Base-by-base conservation (phyloP, 2,113 vertebrate genomes). In the Pampusana beccarii region DNA sequence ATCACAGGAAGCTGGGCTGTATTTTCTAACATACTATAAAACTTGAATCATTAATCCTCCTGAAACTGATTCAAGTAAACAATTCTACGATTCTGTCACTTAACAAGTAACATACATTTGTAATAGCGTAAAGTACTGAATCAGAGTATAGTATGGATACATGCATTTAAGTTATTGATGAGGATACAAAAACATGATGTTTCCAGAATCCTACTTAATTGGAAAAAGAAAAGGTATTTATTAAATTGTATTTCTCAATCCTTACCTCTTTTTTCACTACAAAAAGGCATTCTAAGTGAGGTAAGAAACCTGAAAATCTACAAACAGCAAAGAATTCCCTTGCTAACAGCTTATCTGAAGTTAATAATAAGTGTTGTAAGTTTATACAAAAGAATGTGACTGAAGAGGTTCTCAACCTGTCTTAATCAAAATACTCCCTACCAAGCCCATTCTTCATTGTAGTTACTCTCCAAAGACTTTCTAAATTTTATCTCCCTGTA, bases 401-500 rank as follows among this genome's bases (percentile, higher is more conserved):
- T 72, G 50, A 4, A 90, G 40, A 53, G 24, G 48, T 66, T 88
- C 26, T 38, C 2, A 1, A 80, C 58, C 31, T 11, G 21, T 15
- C 24, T 73, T 53, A 13, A 88, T 8, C 42, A 64, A 69, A 94
- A 90, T 24, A 42, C 26, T 67, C 64, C 26, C 85, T 40, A 40
- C 60, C 9, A 77, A 90, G 40, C 6, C 72, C 67, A 61, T 46
- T 80, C 71, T 73, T 82, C 40, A 57, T 16, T 40, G n/a, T 1
- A 72, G 53, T 20, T 48, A 92, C 13, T 10, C 38, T 13, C 48
- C 65, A 93, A 74, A 85, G 57, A n/a, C 34, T 19, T 85, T 44
- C 20, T 25, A 2, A 69, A 77, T 28, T 6, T 1, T 38, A 42
- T 13, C 2, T 33, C n/a, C 34, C 33, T 1, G 0, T 2, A 25